A percentile compares a stretch with the other conserved stretches of the same genome.
phyloP scores from a whole-genome alignment of 2,113 vertebrate species.

The Pelecanus crispus region DNA sequence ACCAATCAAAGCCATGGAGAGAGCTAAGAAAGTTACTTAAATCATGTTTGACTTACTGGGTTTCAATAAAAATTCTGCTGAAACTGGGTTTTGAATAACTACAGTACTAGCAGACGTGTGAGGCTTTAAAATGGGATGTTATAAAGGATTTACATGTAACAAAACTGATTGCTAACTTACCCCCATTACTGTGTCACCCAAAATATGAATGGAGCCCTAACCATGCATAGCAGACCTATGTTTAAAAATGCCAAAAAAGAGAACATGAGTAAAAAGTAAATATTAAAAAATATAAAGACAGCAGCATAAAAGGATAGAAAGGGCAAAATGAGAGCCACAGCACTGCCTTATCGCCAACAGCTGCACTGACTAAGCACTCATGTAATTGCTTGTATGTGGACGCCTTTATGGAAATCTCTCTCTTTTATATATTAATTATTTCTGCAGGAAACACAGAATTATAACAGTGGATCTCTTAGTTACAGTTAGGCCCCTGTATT shows the following conservation, averaged over 20 bases:
- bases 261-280: not conserved
- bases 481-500: not conserved
- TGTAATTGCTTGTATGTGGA: not conserved
- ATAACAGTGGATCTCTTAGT: not conserved
- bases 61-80: not conserved
- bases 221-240: not conserved
- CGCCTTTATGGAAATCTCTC: not conserved
- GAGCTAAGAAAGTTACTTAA: not conserved
- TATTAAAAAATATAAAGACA: not conserved
- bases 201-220: not conserved
- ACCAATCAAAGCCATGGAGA: not conserved
- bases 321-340: not conserved
- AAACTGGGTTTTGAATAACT: not conserved
- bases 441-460: not conserved
- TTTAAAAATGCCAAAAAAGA: not conserved
- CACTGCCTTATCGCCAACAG: not conserved
- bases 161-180: not conserved
- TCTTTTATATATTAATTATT: not conserved
- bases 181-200: not conserved
- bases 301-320: not conserved
- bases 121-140: not conserved
- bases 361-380: not conserved
- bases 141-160: not conserved
- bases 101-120: not conserved
- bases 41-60: not conserved